phyloP scores from a whole-genome alignment of 1,140 invertebrate genomes.

The Uloborus diversus region DNA sequence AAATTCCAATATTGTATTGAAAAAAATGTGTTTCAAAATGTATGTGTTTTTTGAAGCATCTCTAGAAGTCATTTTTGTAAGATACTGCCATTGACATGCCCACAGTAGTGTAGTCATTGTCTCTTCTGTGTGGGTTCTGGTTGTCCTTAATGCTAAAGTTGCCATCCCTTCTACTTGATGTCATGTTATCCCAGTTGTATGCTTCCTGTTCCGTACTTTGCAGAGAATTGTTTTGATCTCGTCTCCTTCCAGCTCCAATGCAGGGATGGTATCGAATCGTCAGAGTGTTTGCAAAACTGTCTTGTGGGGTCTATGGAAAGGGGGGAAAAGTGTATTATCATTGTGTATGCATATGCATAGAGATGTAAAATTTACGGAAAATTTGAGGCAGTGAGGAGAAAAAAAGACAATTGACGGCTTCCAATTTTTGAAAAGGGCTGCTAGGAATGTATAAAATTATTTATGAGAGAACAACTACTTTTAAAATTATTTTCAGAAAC shows the following conservation, averaged over 20 bases:
- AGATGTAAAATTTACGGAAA: too few species aligned
- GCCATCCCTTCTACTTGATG: too few species aligned
- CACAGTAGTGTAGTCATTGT: too few species aligned
- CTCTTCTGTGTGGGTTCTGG: too few species aligned
- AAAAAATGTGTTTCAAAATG: too few species aligned
- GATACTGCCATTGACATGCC: too few species aligned
- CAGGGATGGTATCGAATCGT: constrained; percentile 90
- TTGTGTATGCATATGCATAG: neutral
- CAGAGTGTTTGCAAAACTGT: constrained; percentile 87
- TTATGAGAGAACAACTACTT: neutral
- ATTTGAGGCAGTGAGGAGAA: neutral
- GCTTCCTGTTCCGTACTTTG: constrained; percentile 68
- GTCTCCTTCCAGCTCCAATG: constrained; percentile 91
- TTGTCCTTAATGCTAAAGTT: too few species aligned
- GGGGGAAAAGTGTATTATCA: neutral
- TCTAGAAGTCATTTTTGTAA: too few species aligned
- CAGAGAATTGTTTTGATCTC: constrained; percentile 94
- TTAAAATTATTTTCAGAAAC: neutral
- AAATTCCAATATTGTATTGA: too few species aligned
- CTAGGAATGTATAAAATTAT: neutral
- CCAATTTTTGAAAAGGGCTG: neutral
- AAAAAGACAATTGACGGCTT: neutral
- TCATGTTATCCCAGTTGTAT: too few species aligned
- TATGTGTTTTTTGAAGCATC: too few species aligned
- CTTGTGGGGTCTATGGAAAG: constrained; percentile 40